Conservation (phyloP, 1,140 invertebrate genomes). For the Trichonephila clavipes region DNA sequence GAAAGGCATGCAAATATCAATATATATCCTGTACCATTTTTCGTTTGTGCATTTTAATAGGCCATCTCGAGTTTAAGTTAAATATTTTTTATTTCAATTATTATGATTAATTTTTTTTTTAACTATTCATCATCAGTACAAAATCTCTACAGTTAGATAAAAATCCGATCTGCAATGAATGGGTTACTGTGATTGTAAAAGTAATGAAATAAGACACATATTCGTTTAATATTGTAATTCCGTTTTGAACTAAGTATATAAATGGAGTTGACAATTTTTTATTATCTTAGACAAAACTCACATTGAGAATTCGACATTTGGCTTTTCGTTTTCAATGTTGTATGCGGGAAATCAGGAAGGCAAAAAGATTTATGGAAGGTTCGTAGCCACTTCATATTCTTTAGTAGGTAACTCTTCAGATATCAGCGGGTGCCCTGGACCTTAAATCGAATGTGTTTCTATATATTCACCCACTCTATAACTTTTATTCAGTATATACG, state of each 20-base stretch:
- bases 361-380: slow-evolving; percentile 61
- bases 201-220: background rate
- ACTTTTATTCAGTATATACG: background rate
- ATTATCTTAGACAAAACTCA: slow-evolving; percentile 53
- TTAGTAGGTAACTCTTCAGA: slow-evolving; percentile 13
- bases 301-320: slow-evolving; percentile 18
- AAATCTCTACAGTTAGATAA: background rate
- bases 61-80: background rate
- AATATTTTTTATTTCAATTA: background rate
- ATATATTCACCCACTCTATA: background rate
- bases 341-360: slow-evolving; percentile 1
- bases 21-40: too few relatives aligned
- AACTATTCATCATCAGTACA: background rate
- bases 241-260: slow-evolving; percentile 37
- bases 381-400: slow-evolving; percentile 59
- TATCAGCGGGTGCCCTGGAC: slow-evolving; percentile 40
- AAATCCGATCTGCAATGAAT: background rate
- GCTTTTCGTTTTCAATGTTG: slow-evolving; percentile 8
- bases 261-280: slow-evolving; percentile 7
- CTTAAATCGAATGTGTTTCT: slow-evolving; percentile 19
- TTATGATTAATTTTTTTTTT: background rate
- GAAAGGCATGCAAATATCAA: too few relatives aligned
- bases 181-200: background rate
- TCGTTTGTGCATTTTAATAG: too few relatives aligned
- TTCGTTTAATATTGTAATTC: slow-evolving; percentile 15